Evolutionary conservation across 2,888 invertebrate species (phyloP).

Genomic region (Drosophila anomelani): DNA sequence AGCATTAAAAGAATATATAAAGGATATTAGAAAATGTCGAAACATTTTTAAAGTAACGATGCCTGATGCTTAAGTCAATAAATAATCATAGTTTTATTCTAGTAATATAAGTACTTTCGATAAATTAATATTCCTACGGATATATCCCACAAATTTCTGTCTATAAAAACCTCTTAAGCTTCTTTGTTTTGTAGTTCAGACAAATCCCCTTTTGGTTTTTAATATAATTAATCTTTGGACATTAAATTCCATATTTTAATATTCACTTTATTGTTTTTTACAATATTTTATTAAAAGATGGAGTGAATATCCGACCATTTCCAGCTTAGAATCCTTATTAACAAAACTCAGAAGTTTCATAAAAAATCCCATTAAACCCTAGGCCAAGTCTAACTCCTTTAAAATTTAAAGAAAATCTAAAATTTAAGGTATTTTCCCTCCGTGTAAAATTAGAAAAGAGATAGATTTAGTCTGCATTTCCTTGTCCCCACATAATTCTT

Average conservation of each 20-base stretch:
- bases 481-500: constrained; percentile 37
- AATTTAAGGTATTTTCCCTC: background rate
- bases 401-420: background rate
- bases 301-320: no score
- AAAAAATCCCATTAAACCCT: background rate
- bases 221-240: background rate
- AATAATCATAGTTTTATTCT: background rate
- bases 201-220: background rate
- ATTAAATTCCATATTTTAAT: background rate
- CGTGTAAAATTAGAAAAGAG: constrained; percentile 25
- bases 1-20: background rate
- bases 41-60: background rate
- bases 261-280: background rate
- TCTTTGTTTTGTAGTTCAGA: background rate
- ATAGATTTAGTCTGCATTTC: constrained; percentile 6
- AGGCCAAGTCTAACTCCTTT: background rate
- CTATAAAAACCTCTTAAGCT: background rate
- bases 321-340: background rate
- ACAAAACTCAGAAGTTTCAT: background rate
- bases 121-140: background rate
- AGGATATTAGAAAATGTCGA: background rate
- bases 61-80: no score
- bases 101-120: background rate
- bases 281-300: no score
- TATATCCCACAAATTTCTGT: background rate